These are phyloP conservation scores for Cricetomys ansorgei DNA, from an alignment of 2,113 vertebrate species.

Conservation along the genomic window DNA sequence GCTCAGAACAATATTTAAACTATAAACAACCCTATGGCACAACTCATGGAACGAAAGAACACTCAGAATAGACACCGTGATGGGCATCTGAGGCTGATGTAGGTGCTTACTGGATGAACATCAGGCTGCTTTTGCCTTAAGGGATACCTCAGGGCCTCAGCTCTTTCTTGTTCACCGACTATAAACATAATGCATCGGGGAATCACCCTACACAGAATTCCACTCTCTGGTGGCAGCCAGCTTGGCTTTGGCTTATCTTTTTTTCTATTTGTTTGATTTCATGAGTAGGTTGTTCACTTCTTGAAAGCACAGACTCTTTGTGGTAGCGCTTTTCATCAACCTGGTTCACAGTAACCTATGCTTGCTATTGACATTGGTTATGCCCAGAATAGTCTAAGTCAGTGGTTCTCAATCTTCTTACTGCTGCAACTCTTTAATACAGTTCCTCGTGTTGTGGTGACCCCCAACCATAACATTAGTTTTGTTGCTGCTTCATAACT, in stretches of 20 bases:
- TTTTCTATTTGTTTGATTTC: conserved; percentile 51
- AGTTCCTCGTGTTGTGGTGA: no score
- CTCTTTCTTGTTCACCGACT: not conserved
- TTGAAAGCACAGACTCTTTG: conserved; percentile 12
- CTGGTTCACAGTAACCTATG: not conserved
- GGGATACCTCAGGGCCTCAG: not conserved
- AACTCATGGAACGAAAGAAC: not conserved
- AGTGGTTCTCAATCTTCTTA: no score
- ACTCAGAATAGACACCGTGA: not conserved
- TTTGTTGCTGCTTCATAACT: no score
- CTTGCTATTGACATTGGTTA: not conserved
- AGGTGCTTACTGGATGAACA: not conserved
- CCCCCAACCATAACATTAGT: no score
- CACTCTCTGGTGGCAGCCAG: not conserved
- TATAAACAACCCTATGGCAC: not conserved
- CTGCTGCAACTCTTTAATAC: no score
- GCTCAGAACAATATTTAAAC: conserved; percentile 12
- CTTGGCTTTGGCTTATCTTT: conserved; percentile 12
- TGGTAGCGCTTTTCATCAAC: not conserved
- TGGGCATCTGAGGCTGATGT: not conserved
- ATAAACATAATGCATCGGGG: not conserved
- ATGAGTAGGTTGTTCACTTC: not conserved
- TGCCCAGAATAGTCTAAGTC: not conserved
- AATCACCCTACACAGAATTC: not conserved
- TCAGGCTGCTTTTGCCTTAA: not conserved